phyloP scores from a whole-genome alignment of 2,797 vertebrate species.

The Leuciscus waleckii region DNA sequence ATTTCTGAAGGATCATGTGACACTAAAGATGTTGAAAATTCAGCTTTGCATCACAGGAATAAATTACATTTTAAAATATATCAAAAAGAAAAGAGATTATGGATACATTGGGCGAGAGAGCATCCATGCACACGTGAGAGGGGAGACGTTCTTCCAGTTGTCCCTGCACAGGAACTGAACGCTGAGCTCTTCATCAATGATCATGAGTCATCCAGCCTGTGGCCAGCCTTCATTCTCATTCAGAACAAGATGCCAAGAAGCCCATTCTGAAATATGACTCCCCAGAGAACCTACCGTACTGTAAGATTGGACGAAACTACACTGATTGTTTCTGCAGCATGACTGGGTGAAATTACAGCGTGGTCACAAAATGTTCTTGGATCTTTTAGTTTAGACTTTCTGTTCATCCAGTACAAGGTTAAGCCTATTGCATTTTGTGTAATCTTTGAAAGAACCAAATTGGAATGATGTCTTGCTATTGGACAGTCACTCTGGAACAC shows the following conservation, averaged over 20 bases:
- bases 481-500: background rate
- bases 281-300: constrained; percentile 31
- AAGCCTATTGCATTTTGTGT: background rate
- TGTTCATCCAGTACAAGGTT: background rate
- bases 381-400: background rate
- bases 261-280: constrained; percentile 50
- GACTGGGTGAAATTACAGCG: constrained; percentile 8
- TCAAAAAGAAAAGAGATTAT: background rate
- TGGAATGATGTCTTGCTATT: background rate
- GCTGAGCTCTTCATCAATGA: constrained; percentile 80
- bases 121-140: constrained; percentile 63
- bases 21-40: background rate
- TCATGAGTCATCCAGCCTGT: constrained; percentile 77
- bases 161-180: constrained; percentile 75
- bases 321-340: constrained; percentile 27
- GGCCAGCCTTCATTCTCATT: constrained; percentile 68
- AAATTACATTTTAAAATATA: too few relatives aligned
- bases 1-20: background rate
- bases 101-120: constrained; percentile 37
- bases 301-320: constrained; percentile 13
- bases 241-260: constrained; percentile 51
- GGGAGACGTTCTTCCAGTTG: constrained; percentile 58
- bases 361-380: background rate
- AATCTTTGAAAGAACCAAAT: background rate
- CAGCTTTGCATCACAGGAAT: too few relatives aligned